Conservation (phyloP, 2,113 vertebrate species). For the Platysternon megacephalum region DNA sequence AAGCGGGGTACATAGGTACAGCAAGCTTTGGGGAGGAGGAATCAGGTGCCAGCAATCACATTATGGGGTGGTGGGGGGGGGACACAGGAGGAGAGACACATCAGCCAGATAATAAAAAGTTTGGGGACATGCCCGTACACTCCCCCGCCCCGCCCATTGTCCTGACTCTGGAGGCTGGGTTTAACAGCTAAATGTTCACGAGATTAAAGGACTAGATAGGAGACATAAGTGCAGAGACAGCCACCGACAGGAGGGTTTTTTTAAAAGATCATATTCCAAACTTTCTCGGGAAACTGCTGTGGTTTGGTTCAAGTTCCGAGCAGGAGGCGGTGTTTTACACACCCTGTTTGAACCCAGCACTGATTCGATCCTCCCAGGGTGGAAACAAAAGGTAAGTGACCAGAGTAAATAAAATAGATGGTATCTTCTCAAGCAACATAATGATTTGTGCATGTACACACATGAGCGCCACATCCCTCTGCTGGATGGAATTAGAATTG, state of each 20-base stretch:
- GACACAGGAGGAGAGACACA: not conserved
- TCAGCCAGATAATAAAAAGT: not conserved
- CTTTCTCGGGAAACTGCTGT: not conserved
- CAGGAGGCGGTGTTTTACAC: not conserved
- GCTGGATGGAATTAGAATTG: not conserved
- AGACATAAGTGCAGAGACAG: not conserved
- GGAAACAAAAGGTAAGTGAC: not conserved
- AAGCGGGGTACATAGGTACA: not conserved
- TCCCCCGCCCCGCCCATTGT: not conserved
- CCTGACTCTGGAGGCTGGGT: not conserved
- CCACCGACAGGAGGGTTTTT: not conserved
- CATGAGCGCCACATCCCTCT: not conserved
- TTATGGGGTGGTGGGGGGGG: not conserved
- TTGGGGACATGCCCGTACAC: not conserved
- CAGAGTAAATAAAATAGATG: not conserved
- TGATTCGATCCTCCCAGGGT: not conserved
- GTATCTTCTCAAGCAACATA: not conserved
- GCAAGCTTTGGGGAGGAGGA: not conserved
- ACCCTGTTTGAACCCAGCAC: not conserved
- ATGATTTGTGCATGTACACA: not conserved
- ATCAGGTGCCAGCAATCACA: not conserved
- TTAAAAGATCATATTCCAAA: not conserved
- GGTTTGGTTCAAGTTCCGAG: not conserved
- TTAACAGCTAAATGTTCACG: not conserved
- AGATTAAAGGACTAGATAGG: not conserved